Evolutionary conservation across 2,113 vertebrate species (phyloP), one percentile per base, ranked within the genome.

Genomic region (Corydoras maculifer): DNA sequence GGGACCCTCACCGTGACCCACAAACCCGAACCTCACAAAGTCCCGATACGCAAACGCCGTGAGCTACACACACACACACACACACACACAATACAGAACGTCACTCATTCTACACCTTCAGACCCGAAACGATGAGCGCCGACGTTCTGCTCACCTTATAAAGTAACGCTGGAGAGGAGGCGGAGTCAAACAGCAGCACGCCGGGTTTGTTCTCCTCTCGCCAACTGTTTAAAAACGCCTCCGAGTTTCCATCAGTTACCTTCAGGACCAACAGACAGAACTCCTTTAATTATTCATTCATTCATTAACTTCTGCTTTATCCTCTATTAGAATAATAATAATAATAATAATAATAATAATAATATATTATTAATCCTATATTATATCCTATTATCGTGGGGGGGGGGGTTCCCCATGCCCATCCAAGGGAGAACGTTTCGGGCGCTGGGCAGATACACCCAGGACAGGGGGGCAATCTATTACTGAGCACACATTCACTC

Each of bases 171-270:
- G 90, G 83, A 0, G 69, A n/a, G 0, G 93, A 88, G 67, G 87
- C 81, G 14, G 93, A 90, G 78, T 98, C 94, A 35, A 99, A 97
- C 25, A 98, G 84, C 32, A 99, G 87, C 65, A 96, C 86, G 0
- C 88, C 91, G 11, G 97, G 97, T 70, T 97, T 98, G 79, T 99
- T 99, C 74, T 96, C 92, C 1, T 87, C 89, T 76, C 87, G 91
- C 94, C 95, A 97, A 76, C 85, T 86, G 0, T 91, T 91, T 50
- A 99, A 86, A 79, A 96, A 98, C 43, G 14, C 15, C 65, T 89
- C 0, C 70, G 94, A 94, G 86, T 94, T 98, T 74, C 91, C 87
- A 85, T 92, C 92, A 13, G 92, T 94, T 51, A 99, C 88, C 97
- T 99, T 30, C 49, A 48, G 7, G 10, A 66, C 6, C 0, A 12